A percentile compares a stretch with the other conserved stretches of the same genome.
Evolutionary conservation across 1,140 invertebrate genomes (phyloP).

Genomic region (Zaprionus ornatus): DNA sequence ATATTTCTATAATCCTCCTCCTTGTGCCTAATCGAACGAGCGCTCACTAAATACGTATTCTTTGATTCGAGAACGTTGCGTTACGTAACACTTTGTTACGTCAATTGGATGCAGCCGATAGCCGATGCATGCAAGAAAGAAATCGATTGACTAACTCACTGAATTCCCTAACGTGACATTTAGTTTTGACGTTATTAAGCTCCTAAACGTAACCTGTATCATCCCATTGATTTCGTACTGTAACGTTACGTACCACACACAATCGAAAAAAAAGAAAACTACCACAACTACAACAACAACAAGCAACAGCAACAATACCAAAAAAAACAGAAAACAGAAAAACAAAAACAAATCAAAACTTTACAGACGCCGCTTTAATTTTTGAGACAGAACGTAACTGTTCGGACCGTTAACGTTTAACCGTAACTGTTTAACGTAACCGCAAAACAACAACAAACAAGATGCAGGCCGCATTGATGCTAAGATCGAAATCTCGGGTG

Average conservation of each 20-base stretch:
- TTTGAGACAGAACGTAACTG: conserved; percentile 35
- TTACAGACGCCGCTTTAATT: conserved; percentile 23
- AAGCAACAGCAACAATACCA: conserved; percentile 1
- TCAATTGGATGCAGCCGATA: conserved; percentile 40
- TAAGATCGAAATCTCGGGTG: conserved; percentile 93
- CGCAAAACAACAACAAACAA: conserved; percentile 86
- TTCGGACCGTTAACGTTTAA: conserved; percentile 52
- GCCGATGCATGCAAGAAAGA: conserved; percentile 16
- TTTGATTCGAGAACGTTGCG: conserved; percentile 56
- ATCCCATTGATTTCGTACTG: conserved; percentile 74
- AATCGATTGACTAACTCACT: conserved; percentile 32
- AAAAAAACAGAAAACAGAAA: conserved; percentile 3
- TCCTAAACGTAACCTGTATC: conserved; percentile 82
- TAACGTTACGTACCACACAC: conserved; percentile 3
- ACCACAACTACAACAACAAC: neutral
- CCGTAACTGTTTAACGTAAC: conserved; percentile 46
- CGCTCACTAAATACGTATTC: conserved; percentile 59
- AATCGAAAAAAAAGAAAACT: conserved; percentile 15
- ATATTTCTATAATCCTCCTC: conserved; percentile 67
- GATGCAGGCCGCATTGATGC: conserved; percentile 95
- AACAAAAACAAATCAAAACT: conserved; percentile 14
- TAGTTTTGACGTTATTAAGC: conserved; percentile 79
- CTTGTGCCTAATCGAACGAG: conserved; percentile 76
- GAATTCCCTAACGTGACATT: conserved; percentile 57
- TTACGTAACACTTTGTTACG: conserved; percentile 44